These are phyloP conservation scores for Heliconius erato DNA, from an alignment of 2,888 invertebrate species.

Conservation along the genomic window DNA sequence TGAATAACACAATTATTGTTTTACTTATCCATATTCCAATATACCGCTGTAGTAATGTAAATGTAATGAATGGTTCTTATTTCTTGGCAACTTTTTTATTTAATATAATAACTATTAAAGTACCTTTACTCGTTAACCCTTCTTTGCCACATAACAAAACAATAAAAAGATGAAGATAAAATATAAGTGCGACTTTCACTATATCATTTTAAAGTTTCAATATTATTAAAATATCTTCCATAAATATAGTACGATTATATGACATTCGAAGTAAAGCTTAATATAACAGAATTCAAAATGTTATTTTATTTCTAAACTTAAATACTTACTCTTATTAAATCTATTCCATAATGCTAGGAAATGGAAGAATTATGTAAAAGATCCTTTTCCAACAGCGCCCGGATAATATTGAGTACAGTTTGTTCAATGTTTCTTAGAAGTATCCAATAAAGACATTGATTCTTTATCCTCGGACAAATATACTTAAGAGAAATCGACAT, in stretches of 20 bases:
- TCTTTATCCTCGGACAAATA: constrained; percentile 19
- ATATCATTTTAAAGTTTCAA: background rate
- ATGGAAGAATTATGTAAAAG: background rate
- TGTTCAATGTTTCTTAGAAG: constrained; percentile 17
- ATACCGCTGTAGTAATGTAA: background rate
- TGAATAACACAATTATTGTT: background rate
- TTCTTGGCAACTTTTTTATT: background rate
- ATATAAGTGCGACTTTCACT: background rate
- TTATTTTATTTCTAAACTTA: background rate
- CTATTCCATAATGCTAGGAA: background rate
- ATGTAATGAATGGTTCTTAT: background rate
- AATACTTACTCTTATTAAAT: background rate
- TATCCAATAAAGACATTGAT: constrained; percentile 25
- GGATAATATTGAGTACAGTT: constrained; percentile 5
- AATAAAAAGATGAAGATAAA: background rate
- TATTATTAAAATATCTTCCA: background rate
- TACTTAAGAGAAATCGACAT: background rate
- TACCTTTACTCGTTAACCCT: background rate
- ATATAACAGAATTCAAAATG: background rate
- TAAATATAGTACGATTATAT: no score
- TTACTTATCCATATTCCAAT: background rate
- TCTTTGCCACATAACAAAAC: background rate
- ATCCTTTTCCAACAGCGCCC: background rate
- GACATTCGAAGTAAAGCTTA: background rate
- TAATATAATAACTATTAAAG: background rate